Evolutionary conservation across 2,113 vertebrate species (phyloP).

Genomic region (Tenebrosternarchus preto): DNA sequence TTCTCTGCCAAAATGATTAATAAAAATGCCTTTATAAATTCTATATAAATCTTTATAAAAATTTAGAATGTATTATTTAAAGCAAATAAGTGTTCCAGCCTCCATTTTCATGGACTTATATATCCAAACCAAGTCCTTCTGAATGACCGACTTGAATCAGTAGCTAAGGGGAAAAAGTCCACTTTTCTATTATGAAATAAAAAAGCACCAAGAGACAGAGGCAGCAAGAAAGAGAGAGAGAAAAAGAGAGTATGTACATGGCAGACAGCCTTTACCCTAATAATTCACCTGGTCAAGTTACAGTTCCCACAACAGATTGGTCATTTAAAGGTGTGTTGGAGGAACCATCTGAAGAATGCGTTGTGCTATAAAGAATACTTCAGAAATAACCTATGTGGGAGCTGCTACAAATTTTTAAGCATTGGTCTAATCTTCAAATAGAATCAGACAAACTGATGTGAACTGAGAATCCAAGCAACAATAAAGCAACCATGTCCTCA

Average conservation of each 20-base stretch:
- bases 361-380: neutral
- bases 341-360: constrained; percentile 46
- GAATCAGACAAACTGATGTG: constrained; percentile 10
- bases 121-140: neutral
- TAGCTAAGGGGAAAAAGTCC: neutral
- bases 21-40: no score
- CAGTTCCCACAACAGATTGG: constrained; percentile 34
- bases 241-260: no score
- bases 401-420: neutral
- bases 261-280: no score
- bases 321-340: constrained; percentile 34
- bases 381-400: neutral
- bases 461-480: constrained; percentile 20
- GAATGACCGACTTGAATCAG: neutral
- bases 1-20: no score
- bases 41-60: no score
- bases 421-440: neutral
- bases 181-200: neutral
- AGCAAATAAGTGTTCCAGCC: no score
- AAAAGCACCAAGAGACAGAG: constrained; percentile 4
- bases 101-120: neutral
- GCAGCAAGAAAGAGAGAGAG: neutral
- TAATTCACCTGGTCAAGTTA: constrained; percentile 29
- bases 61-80: no score
- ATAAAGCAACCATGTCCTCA: neutral